A percentile compares a stretch with the other conserved stretches of the same genome.
phyloP scores from a whole-genome alignment of 2,888 invertebrate species.

The Limnephilus marmoratus region DNA sequence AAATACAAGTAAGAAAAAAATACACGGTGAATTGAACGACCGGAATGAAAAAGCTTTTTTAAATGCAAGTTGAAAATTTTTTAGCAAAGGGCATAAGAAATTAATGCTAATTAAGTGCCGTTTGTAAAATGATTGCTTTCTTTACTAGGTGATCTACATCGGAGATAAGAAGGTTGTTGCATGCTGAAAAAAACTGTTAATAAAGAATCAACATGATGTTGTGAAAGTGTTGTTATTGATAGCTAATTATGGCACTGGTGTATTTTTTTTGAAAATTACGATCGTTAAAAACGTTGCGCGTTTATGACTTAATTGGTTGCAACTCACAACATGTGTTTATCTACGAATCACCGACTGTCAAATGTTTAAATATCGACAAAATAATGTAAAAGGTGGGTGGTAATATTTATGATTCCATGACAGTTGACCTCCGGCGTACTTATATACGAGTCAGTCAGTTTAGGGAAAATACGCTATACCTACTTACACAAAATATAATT shows the following conservation, averaged over 20 bases:
- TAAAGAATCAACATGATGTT: not conserved
- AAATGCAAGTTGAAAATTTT: not conserved
- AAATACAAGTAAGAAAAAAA: not conserved
- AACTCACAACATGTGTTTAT: not conserved
- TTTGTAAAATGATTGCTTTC: not conserved
- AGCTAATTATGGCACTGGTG: not conserved
- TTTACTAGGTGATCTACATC: not conserved
- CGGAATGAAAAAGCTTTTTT: not conserved
- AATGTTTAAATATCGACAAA: not conserved
- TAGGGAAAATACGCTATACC: too few species aligned
- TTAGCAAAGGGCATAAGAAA: not conserved
- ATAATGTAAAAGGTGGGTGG: not conserved
- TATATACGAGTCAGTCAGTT: too few species aligned
- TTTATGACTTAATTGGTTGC: not conserved
- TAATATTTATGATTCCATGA: not conserved
- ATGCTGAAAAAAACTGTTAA: not conserved
- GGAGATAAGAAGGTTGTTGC: not conserved
- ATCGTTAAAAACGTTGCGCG: not conserved
- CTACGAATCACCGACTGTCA: not conserved
- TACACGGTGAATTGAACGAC: not conserved
- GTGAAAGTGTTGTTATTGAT: constrained; percentile 2
- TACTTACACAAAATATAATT: too few species aligned
- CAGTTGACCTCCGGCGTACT: too few species aligned
- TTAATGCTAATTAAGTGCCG: not conserved
- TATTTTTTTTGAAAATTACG: not conserved